Evolutionary conservation across 2,113 vertebrate genomes (phyloP).

Genomic region (Rhinichthys klamathensis): DNA sequence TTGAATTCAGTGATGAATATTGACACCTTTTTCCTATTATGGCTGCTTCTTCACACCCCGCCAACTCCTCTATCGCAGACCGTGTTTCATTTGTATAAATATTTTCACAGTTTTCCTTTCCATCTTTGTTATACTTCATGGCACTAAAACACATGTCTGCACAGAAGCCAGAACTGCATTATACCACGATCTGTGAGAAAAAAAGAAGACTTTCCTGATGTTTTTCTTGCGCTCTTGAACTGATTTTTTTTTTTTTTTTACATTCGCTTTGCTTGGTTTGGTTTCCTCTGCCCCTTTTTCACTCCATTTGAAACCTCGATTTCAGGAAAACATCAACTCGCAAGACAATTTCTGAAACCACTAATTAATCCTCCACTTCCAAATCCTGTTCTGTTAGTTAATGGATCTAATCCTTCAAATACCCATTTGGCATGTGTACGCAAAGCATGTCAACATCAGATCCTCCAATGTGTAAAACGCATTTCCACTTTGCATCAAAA

Average conservation of each 20-base stretch:
- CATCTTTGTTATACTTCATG: slow-evolving; percentile 69
- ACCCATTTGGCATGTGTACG: background rate
- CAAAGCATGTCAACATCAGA: background rate
- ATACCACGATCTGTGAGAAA: slow-evolving; percentile 75
- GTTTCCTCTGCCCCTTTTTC: slow-evolving; percentile 9
- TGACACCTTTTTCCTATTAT: slow-evolving; percentile 73
- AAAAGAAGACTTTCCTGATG: slow-evolving; percentile 59
- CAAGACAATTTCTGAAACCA: slow-evolving; percentile 4
- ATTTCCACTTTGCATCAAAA: background rate
- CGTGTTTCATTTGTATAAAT: slow-evolving; percentile 76
- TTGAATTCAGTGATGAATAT: slow-evolving; percentile 58
- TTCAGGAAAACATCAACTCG: background rate
- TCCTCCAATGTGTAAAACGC: background rate
- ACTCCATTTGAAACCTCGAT: background rate
- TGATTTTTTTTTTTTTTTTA: slow-evolving; percentile 20
- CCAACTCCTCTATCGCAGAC: slow-evolving; percentile 59
- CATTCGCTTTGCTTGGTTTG: slow-evolving; percentile 43
- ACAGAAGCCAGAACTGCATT: slow-evolving; percentile 70
- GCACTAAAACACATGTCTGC: slow-evolving; percentile 69
- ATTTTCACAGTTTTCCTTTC: slow-evolving; percentile 77
- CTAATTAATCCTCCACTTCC: background rate
- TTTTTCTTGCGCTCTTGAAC: slow-evolving; percentile 54
- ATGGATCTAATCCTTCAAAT: background rate
- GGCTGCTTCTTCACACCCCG: slow-evolving; percentile 49
- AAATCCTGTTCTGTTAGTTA: background rate